These are phyloP conservation scores for Aplocera efformata DNA, from an alignment of 2,888 invertebrate species.

Conservation along the genomic window DNA sequence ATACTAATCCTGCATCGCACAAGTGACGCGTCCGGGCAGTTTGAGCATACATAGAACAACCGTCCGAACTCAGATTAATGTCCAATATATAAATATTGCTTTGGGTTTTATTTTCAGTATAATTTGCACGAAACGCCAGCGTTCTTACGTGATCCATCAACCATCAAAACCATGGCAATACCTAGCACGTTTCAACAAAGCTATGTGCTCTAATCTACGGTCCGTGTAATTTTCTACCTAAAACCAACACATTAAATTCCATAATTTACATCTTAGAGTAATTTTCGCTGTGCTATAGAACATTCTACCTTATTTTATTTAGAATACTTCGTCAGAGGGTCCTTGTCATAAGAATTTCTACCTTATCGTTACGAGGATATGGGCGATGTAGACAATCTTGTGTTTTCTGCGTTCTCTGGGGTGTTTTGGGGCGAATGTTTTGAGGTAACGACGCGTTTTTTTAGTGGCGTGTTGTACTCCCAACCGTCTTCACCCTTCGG, in stretches of 20 bases:
- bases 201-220: conserved; percentile 9
- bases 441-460: conserved; percentile 51
- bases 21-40: no score
- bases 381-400: conserved; percentile 56
- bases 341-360: conserved; percentile 24
- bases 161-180: background rate
- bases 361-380: conserved; percentile 21
- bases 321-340: conserved; percentile 13
- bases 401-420: conserved; percentile 46
- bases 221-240: conserved; percentile 21
- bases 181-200: conserved; percentile 12
- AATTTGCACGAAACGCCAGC: background rate
- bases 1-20: no score
- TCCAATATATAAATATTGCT: no score
- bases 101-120: background rate
- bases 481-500: conserved; percentile 83
- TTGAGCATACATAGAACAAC: no score
- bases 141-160: background rate
- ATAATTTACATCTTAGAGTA: conserved; percentile 14
- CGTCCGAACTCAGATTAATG: no score
- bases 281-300: conserved; percentile 43
- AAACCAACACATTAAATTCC: conserved; percentile 31
- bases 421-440: conserved; percentile 47
- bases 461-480: conserved; percentile 78
- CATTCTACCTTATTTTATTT: conserved; percentile 42